Conservation (phyloP, 2,888 invertebrate species). For the Callyntrura sp. region DNA sequence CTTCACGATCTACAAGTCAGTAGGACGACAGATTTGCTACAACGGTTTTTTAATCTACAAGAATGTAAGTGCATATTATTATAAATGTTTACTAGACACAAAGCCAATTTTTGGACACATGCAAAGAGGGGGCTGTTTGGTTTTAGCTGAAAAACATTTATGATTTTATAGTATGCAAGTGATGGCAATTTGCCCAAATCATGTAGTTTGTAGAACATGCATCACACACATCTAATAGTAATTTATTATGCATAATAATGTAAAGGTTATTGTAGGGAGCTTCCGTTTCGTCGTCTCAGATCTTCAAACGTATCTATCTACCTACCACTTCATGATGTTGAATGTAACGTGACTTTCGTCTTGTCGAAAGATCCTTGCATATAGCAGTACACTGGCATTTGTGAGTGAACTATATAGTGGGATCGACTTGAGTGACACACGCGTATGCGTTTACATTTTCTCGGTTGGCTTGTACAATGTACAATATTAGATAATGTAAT, state of each 20-base stretch:
- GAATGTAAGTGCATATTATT: background rate
- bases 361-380: constrained; percentile 10
- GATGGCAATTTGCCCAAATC: constrained; percentile 73
- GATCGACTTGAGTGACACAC: constrained; percentile 23
- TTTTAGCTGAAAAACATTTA: too few species aligned
- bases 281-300: background rate
- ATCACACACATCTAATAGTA: constrained; percentile 28
- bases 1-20: constrained; percentile 60
- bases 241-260: constrained; percentile 35
- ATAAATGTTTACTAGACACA: background rate
- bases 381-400: background rate
- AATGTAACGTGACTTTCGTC: background rate
- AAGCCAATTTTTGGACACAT: background rate
- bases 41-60: too few species aligned
- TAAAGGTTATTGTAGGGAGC: constrained; percentile 34
- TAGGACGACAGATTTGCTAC: background rate
- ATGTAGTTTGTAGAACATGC: constrained; percentile 10
- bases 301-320: background rate
- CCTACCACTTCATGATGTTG: too few species aligned
- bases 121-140: background rate
- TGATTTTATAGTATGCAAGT: background rate
- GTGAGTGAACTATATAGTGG: background rate
- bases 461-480: background rate
- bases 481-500: constrained; percentile 6
- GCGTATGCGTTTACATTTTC: constrained; percentile 20